Evolutionary conservation across 1,140 invertebrate genomes (phyloP).

Genomic region (Macrosteles quadrilineatus): DNA sequence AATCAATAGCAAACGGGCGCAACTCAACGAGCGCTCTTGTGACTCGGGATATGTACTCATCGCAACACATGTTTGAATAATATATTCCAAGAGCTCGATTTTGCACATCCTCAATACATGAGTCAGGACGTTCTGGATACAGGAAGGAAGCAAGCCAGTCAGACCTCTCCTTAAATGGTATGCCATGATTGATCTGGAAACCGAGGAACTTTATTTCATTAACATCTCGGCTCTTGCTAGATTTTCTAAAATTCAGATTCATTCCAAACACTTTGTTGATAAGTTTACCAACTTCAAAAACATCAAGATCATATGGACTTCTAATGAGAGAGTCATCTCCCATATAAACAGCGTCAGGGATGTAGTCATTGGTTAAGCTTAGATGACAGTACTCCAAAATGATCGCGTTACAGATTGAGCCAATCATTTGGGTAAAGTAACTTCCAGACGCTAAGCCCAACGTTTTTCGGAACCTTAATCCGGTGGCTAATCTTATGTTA

Average conservation of each 20-base stretch:
- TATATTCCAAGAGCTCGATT: not conserved
- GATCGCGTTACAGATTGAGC: conserved; percentile 15
- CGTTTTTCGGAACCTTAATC: conserved; percentile 8
- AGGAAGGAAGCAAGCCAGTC: conserved; percentile 10
- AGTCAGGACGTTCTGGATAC: conserved; percentile 7
- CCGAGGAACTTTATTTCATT: conserved; percentile 8
- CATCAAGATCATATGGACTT: not conserved
- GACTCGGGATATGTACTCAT: too few species aligned
- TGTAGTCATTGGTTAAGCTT: conserved; percentile 1
- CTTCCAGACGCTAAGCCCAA: conserved; percentile 22
- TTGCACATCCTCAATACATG: not conserved
- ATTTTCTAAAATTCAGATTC: conserved; percentile 5
- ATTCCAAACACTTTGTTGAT: conserved; percentile 3
- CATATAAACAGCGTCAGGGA: not conserved
- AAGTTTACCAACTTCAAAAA: not conserved
- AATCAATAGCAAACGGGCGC: too few species aligned
- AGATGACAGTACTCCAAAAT: too few species aligned
- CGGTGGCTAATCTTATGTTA: conserved; percentile 17
- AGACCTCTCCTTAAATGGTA: not conserved
- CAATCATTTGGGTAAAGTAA: conserved; percentile 31
- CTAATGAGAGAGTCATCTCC: not conserved
- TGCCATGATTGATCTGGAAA: conserved; percentile 4
- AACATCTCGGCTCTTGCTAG: not conserved
- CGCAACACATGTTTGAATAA: conserved; percentile 10
- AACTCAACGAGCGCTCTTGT: too few species aligned